Base-by-base conservation (phyloP, 2,113 vertebrate genomes). In the Protomyctophum bolini region DNA sequence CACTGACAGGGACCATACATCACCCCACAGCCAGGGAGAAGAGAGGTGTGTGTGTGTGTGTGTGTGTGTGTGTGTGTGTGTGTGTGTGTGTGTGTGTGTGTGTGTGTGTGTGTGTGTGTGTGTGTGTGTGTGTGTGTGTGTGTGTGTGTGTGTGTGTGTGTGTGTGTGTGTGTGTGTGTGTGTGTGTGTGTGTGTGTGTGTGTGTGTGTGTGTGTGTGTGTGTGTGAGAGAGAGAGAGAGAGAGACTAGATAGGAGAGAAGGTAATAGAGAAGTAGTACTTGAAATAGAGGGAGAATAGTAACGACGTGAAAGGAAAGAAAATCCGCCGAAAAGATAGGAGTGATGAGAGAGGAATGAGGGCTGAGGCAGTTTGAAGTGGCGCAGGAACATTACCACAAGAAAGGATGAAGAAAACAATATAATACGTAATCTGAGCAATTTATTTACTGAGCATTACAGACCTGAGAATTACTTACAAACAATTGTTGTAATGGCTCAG, bases 1-100 rank as follows among this genome's bases (percentile, higher is more conserved):
- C 11, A 3, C 68, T 93, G 92, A 93, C 93, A 91, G 86, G 72
- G 70, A 84, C 88, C 79, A 91, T 94, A 92, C 85, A 93, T 94
- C 91, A 93, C 83, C 84, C 80, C 66, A 87, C 80, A 86, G 80
- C 82, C 74, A 68, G 80, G 70, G 80, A 87, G 81, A 62, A 41
- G 73, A 63, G 70, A 71, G 79, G 61, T 10, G 61, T 21, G 54
- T 10, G 46, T 55, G 46, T 52, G 21, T 28, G 55, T 63, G 65
- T 1, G 48, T 70, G 41, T 76, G 33, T 14, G 66, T 21, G 54
- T 10, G 46, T 55, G 46, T 52, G 21, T 28, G 55, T 63, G 65
- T 1, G 48, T 70, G 41, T 76, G 33, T 14, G 66, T 21, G 54
- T 10, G 46, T 55, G 46, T 52, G 21, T 28, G 55, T 63, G 65